Evolutionary conservation across 2,888 invertebrate species (phyloP), one percentile per base, ranked within the genome.

Genomic region (Choristoneura rosaceana): DNA sequence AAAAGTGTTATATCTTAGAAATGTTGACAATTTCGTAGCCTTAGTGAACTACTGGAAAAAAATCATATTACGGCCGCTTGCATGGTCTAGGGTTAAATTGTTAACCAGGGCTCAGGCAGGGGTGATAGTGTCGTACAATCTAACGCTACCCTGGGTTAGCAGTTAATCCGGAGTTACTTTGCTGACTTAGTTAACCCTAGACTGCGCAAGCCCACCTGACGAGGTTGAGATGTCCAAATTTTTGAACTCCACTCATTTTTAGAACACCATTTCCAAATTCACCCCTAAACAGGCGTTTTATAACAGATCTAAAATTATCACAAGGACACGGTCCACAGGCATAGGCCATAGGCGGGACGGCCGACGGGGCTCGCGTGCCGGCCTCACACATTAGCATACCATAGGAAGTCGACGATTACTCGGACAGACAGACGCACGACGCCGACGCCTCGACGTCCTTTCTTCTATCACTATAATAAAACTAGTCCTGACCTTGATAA

Each of bases 401-500:
- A 81, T 84, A 87, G 90, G 90, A 90, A 90, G 87, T 85, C 81
- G 84, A 84, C 83, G 87, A 90, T 90, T 90, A 90, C 82, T 81
- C 78, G 82, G 87, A 84, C 84, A 88, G 86, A 85, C 88, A 83
- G 87, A 88, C 86, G 85, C 84, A 82, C 82, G 74, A 76, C 77
- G 74, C 78, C 71, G 70, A 73, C 80, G 80, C 79, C 80, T 79
- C 76, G 70, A 73, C 79, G 81, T 76, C 78, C 77, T 78, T 77
- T 76, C 74, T 71, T 71, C 71, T 73, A 73, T 70, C 73, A 63
- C 74, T 77, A 52, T 71, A 77, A 76, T 75, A 75, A 67, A 76
- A 38, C 63, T 65, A 52, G 71, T 67, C 50, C 58, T 71, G 66
- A 74, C 67, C 74, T 74, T 74, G 64, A 60, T 69, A 52, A 63